phyloP scores from a whole-genome alignment of 2,113 vertebrate species.

The Polypterus bichir region DNA sequence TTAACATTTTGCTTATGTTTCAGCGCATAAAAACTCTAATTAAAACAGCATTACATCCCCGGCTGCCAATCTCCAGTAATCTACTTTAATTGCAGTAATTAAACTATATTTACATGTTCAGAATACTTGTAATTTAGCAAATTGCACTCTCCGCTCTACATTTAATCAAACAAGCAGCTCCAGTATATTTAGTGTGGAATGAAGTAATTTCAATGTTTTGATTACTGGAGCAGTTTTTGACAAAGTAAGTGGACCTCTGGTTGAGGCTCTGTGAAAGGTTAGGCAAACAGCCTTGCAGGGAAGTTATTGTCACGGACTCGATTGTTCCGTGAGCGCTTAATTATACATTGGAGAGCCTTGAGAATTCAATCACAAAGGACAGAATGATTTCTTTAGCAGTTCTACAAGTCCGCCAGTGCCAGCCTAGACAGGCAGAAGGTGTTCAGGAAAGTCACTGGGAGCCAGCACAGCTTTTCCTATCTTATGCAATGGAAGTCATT shows the following conservation, averaged over 20 bases:
- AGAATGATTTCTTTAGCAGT: background rate
- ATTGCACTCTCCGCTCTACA: conserved; percentile 97
- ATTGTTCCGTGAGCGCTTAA: conserved; percentile 83
- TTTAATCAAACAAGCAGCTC: conserved; percentile 96
- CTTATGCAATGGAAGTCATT: no score
- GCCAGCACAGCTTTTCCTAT: no score
- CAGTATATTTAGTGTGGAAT: conserved; percentile 80
- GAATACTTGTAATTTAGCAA: conserved; percentile 99
- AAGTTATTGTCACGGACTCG: conserved; percentile 79
- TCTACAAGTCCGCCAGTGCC: background rate
- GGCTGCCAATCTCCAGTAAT: conserved; percentile 99
- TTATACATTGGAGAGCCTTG: conserved; percentile 60
- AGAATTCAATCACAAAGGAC: conserved; percentile 40
- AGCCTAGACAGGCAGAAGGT: background rate
- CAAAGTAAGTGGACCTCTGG: conserved; percentile 92
- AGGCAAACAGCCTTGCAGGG: conserved; percentile 73
- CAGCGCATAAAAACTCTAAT: conserved; percentile 98
- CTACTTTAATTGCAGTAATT: conserved; percentile 99
- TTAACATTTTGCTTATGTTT: conserved; percentile 99
- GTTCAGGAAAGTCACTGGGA: no score
- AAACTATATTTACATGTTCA: conserved; percentile 99
- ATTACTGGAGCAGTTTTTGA: conserved; percentile 86
- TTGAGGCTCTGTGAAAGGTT: conserved; percentile 77
- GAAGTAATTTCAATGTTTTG: conserved; percentile 92
- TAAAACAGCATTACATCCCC: conserved; percentile 99